Conservation (phyloP, 2,113 vertebrate genomes). For the Struthidea cinerea region DNA sequence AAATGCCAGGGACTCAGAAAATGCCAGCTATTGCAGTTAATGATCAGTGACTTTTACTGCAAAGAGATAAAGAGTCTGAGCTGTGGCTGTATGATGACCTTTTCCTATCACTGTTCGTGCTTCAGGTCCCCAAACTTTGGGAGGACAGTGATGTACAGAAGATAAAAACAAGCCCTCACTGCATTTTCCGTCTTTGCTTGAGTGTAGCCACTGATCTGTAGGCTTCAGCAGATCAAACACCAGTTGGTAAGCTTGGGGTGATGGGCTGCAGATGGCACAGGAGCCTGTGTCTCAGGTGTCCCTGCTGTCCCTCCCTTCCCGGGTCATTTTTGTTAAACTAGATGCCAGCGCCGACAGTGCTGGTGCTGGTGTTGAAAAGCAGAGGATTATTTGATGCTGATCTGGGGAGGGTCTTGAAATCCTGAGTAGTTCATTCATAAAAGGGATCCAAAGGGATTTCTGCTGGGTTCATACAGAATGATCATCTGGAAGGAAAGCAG, state of each 20-base stretch:
- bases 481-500: not conserved
- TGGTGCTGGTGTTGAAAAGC: not conserved
- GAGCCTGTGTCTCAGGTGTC: not conserved
- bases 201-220: not conserved
- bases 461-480: not conserved
- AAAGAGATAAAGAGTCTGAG: not conserved
- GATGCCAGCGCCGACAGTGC: not conserved
- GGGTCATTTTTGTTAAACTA: not conserved
- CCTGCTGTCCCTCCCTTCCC: not conserved
- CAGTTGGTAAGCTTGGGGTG: not conserved
- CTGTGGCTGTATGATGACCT: not conserved
- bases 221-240: not conserved
- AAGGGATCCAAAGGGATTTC: not conserved
- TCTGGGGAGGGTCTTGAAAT: not conserved
- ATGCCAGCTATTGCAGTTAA: not conserved
- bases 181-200: not conserved
- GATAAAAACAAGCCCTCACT: not conserved
- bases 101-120: not conserved
- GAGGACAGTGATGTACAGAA: not conserved
- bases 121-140: not conserved
- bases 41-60: constrained; percentile 10
- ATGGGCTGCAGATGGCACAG: not conserved
- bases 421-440: not conserved
- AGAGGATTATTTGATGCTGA: not conserved
- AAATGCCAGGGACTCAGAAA: not conserved